phyloP scores from a whole-genome alignment of 92 coral and sea anemone genomes.

The Isaurus tuberculatus region DNA sequence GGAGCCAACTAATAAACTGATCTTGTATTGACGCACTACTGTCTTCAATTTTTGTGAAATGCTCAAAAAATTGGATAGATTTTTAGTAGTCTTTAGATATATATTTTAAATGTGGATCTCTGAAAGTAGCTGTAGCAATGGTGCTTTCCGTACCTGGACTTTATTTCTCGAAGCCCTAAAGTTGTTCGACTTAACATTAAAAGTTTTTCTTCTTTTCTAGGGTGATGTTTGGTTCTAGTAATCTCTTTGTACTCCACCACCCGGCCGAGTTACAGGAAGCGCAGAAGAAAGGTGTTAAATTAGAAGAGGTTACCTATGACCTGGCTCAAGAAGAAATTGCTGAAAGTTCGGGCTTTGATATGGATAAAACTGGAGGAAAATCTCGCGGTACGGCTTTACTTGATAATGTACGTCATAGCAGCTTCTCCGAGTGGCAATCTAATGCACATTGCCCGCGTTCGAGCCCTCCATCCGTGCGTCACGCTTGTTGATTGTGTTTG shows the following conservation, averaged over 20 bases:
- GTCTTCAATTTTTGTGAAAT: too few relatives aligned
- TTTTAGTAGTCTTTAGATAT: too few relatives aligned
- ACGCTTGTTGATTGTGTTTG: too few relatives aligned
- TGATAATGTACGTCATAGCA: not conserved
- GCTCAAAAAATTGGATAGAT: too few relatives aligned
- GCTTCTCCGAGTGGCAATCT: not conserved
- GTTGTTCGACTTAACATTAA: too few relatives aligned
- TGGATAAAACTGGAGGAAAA: constrained; percentile 90
- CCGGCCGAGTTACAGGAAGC: constrained; percentile 73
- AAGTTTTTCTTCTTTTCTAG: constrained; percentile 29
- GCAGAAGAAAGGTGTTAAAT: constrained; percentile 57
- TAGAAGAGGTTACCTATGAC: constrained; percentile 83
- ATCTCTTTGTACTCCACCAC: constrained; percentile 86
- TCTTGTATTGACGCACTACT: too few relatives aligned
- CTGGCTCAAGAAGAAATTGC: constrained; percentile 96
- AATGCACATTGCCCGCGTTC: too few relatives aligned
- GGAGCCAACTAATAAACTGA: too few relatives aligned
- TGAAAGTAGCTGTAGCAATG: too few relatives aligned
- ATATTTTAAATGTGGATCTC: too few relatives aligned
- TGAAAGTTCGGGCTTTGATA: constrained; percentile 85
- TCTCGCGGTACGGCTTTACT: constrained; percentile 68
- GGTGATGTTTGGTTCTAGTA: constrained; percentile 91
- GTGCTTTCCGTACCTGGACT: too few relatives aligned
- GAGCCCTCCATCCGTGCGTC: not conserved
- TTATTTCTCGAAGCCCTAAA: too few relatives aligned